Evolutionary conservation across 23 tunicate species (phyloP).

Genomic region (Halocynthia roretzi): DNA sequence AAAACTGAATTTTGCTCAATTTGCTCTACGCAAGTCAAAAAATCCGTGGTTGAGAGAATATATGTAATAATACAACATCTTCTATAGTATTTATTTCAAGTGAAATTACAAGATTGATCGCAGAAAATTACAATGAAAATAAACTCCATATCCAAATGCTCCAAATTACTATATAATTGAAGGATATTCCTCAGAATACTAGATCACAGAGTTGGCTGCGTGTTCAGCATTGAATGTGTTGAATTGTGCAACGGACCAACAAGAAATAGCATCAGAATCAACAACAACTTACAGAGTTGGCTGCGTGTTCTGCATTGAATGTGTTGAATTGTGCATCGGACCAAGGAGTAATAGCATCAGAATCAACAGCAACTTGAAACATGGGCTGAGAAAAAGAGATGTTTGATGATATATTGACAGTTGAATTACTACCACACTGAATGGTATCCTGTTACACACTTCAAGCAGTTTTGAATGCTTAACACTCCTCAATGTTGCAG

Average conservation of each 20-base stretch:
- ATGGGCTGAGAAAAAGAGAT: slow-evolving; percentile 31
- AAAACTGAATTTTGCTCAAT: too few species aligned
- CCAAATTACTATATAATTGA: too few species aligned
- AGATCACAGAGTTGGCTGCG: slow-evolving; percentile 20
- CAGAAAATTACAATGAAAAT: background rate
- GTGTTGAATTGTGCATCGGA: slow-evolving; percentile 10
- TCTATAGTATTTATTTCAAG: too few species aligned
- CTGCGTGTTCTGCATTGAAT: slow-evolving; percentile 1
- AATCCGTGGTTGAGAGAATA: too few species aligned
- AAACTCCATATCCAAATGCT: too few species aligned
- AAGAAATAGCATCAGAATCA: slow-evolving; percentile 30
- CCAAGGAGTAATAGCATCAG: slow-evolving; percentile 35
- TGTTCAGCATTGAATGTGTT: background rate
- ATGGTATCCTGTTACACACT: background rate
- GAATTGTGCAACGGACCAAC: slow-evolving; percentile 22
- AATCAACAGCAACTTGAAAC: slow-evolving; percentile 75
- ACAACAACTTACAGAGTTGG: slow-evolving; percentile 19
- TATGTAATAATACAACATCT: too few species aligned
- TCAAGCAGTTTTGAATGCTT: background rate
- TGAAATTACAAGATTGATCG: too few species aligned
- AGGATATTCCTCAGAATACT: too few species aligned
- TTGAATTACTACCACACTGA: background rate
- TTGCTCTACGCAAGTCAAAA: too few species aligned
- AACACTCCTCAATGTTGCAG: background rate
- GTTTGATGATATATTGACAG: background rate